Evolutionary conservation across 2,797 vertebrate genomes (phyloP), one percentile per base, ranked within the genome.

Genomic region (Poecile montanus): DNA sequence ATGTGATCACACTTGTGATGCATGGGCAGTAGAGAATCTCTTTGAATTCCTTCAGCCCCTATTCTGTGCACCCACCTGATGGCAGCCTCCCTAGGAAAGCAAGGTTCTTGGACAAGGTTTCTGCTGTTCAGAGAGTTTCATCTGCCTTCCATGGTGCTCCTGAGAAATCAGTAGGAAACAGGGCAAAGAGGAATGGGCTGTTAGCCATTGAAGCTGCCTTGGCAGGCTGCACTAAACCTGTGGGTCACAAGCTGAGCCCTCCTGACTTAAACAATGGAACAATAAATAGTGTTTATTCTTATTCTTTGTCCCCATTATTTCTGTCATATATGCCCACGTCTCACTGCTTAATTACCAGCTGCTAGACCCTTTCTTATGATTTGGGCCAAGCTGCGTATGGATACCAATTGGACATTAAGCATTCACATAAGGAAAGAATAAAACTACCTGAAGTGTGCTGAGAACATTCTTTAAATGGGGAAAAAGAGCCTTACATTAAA

Each of bases 111-210:
- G 23, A 26, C 7, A 17, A 74, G 15, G 12, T 65, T 79, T 45
- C 48, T 82, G 26, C 26, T 0, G 0, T 22, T 40, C 11, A 19
- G 13, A 32, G 3, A 1, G 2, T 26, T 76, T 76, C 13, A 8
- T 26, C 36, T 70, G 40, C 40, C n/a, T 87, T 3, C 0, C 26
- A 21, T 19, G 21, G 27, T 60, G 30, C 26, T 85, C 48, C 68
- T 38, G 56, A 91, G 51, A 76, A 73, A 71, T 57, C 63, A 5
- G 26, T 48, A 17, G 67, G 48, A 76, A 81, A 48, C 15, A 16
- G 2, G 56, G 10, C 6, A 21, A 17, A 27, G 29, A 82, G 23
- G 22, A 72, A 40, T 1, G 6, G 45, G 40, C 36, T 32, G 16
- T 40, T 40, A 71, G 81, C 63, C 78, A 60, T 34, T n/a, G 12